A percentile compares a stretch with the other conserved stretches of the same genome.
phyloP scores from a whole-genome alignment of 2,797 vertebrate genomes.

The Danio kyathit region DNA sequence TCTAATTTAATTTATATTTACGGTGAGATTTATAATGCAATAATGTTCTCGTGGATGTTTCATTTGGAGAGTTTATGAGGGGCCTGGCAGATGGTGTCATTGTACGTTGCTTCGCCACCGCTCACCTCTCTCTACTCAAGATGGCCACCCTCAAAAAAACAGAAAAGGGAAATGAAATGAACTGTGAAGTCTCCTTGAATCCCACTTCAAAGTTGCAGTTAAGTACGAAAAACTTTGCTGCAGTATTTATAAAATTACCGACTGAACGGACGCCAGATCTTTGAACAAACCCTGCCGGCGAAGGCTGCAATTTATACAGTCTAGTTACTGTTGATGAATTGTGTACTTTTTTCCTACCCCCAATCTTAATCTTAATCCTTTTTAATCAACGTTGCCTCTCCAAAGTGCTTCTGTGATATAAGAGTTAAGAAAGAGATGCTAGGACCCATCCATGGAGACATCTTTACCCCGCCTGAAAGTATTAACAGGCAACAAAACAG shows the following conservation, averaged over 20 bases:
- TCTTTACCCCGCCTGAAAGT: slow-evolving; percentile 15
- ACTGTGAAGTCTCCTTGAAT: slow-evolving; percentile 65
- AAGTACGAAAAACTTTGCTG: slow-evolving; percentile 51
- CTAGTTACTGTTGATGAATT: slow-evolving; percentile 15
- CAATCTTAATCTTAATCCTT: slow-evolving; percentile 12
- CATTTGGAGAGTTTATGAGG: slow-evolving; percentile 62
- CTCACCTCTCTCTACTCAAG: slow-evolving; percentile 51
- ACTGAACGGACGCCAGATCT: slow-evolving; percentile 55
- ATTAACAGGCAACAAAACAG: slow-evolving; percentile 37
- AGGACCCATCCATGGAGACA: background rate
- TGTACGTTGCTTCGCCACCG: slow-evolving; percentile 48
- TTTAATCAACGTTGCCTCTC: background rate
- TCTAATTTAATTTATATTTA: slow-evolving; percentile 61
- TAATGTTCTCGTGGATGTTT: slow-evolving; percentile 60
- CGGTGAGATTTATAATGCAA: slow-evolving; percentile 58
- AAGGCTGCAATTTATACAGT: slow-evolving; percentile 18
- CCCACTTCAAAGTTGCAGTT: slow-evolving; percentile 61
- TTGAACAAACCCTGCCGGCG: slow-evolving; percentile 45
- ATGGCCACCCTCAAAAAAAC: slow-evolving; percentile 41
- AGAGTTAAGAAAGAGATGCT: background rate
- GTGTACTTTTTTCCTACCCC: background rate
- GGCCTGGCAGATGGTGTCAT: slow-evolving; percentile 63
- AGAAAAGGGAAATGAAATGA: slow-evolving; percentile 56
- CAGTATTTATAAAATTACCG: slow-evolving; percentile 18
- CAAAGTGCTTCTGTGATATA: background rate